Evolutionary conservation across 2,797 vertebrate genomes (phyloP).

Genomic region (Syndactyla subalaris): DNA sequence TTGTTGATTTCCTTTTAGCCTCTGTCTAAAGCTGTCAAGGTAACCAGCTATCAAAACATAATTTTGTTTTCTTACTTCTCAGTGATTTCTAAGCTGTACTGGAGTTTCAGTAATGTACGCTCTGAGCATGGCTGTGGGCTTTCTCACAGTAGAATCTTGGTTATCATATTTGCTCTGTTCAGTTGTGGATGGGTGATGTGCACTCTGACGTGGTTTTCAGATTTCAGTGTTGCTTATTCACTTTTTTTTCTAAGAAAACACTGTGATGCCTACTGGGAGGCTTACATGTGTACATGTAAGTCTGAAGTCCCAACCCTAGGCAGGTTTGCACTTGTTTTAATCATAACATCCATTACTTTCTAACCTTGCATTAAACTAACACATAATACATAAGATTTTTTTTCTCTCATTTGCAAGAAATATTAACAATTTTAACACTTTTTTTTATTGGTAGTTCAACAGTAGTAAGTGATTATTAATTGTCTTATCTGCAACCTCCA

Average conservation of each 20-base stretch:
- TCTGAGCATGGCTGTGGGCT: background rate
- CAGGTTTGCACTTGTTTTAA: background rate
- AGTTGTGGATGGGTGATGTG: background rate
- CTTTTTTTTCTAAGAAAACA: background rate
- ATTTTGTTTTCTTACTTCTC: background rate
- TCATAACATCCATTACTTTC: background rate
- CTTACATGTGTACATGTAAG: rapidly evolving
- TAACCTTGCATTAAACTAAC: background rate
- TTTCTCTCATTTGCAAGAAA: background rate
- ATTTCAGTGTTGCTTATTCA: background rate
- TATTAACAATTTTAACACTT: background rate
- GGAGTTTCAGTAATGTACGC: background rate
- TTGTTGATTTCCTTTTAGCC: background rate
- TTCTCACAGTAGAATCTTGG: background rate
- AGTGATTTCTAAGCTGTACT: background rate
- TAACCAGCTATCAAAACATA: background rate
- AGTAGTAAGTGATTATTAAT: background rate
- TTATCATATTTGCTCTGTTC: background rate
- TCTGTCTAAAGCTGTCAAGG: background rate
- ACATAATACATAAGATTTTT: background rate
- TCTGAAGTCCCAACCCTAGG: background rate
- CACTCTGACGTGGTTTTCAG: background rate
- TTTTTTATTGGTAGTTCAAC: background rate
- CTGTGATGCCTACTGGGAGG: background rate
- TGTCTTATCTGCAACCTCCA: background rate